Base-by-base conservation (phyloP, 2,797 vertebrate genomes). In the Odontamblyopus rebecca region DNA sequence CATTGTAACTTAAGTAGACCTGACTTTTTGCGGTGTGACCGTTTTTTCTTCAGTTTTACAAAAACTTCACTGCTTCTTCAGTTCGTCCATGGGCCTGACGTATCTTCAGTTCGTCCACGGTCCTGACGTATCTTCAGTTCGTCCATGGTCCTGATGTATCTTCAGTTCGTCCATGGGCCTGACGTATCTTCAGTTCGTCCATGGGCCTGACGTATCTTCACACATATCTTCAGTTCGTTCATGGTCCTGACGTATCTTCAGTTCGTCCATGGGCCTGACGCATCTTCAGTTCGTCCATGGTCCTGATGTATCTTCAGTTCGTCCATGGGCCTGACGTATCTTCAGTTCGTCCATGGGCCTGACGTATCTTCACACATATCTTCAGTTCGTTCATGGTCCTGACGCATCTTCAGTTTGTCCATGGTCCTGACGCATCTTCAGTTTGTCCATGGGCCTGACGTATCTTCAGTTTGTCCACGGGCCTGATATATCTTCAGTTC, bases 61-160 rank as follows among this genome's bases (percentile, higher is more conserved):
- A 72, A 15, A 67, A 9, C 56, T 76, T 67, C 11, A 0, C 19
- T 23, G 68, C 16, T 57, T 75, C 73, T 72, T 30, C 66, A 30
- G 41, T 18, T 70, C n/a, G 73, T 61, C 75, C 38, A 76, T 35
- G 57, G 63, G 68, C 32, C 32, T 32, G 32, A 32, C 32, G 68
- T 11, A 50, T 75, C 73, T 74, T 30, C 66, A 35, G 48, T 18
- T 69, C 18, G 74, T 61, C 76, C 38, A 76, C 30, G 53, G 63
- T 70, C 57, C n/a, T 48, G 23, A 35, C 0, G 59, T 57, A 51
- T 69, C 35, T 32, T 32, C 32, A 5, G 32, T 32, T 32, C 5
- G 32, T 30, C 30, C 30, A 30, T 1, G 30, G 30, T 1, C 30
- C 30, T 30, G 30, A 30, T 4, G 30, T 30, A 30, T 30, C 30